Percentiles rank a stretch among this genome's conserved stretches.
Evolutionary conservation across 2,113 vertebrate genomes (phyloP).

Genomic region (Physeter macrocephalus): DNA sequence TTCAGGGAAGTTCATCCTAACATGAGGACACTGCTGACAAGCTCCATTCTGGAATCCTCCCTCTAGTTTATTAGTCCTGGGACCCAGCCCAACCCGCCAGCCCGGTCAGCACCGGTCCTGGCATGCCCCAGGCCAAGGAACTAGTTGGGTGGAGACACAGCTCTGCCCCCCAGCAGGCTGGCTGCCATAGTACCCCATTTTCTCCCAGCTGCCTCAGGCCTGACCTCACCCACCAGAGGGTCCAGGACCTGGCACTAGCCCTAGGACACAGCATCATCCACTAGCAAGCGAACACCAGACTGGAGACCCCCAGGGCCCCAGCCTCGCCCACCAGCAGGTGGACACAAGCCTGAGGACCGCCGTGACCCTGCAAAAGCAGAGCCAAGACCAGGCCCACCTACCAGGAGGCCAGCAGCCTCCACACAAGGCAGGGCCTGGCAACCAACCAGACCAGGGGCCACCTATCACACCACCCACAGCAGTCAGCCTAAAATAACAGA

Average conservation of each 20-base stretch:
- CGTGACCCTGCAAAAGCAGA: not conserved
- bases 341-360: not conserved
- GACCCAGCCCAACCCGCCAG: not conserved
- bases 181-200: not conserved
- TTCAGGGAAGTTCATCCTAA: not conserved
- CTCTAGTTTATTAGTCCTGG: not conserved
- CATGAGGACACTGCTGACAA: not conserved
- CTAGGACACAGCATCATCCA: not conserved
- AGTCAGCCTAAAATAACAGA: not conserved
- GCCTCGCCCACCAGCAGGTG: not conserved
- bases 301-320: not conserved
- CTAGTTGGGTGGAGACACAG: not conserved
- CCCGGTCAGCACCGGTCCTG: not conserved
- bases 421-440: too few species aligned
- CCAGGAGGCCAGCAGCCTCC: not conserved
- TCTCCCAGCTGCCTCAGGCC: not conserved
- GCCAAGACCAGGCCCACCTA: not conserved
- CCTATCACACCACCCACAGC: not conserved
- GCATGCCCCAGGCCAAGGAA: not conserved
- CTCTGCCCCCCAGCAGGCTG: not conserved
- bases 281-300: not conserved
- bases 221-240: not conserved
- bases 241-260: not conserved
- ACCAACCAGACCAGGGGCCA: not conserved
- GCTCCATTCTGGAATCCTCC: not conserved